Evolutionary conservation across 1,140 invertebrate species (phyloP).

Genomic region (Paraescarpia echinospica): DNA sequence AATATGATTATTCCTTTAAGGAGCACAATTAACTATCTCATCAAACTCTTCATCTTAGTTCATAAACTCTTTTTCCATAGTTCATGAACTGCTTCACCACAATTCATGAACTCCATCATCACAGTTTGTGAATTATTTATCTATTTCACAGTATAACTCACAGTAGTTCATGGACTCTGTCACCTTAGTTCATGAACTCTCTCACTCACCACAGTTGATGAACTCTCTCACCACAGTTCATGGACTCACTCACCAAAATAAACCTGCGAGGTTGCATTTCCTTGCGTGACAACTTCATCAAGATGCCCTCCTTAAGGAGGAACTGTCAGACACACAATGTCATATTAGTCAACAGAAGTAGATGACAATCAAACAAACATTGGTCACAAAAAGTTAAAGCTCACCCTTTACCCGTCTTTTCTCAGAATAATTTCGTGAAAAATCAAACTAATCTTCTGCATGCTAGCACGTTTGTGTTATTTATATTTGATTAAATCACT

Average conservation of each 20-base stretch:
- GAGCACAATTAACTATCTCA: too few species aligned
- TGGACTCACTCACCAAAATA: slow-evolving; percentile 65
- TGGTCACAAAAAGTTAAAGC: background rate
- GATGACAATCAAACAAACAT: background rate
- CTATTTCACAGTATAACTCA: too few species aligned
- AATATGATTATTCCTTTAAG: background rate
- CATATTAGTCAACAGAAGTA: background rate
- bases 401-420: too few species aligned
- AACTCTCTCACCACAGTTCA: too few species aligned
- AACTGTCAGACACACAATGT: slow-evolving; percentile 49
- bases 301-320: slow-evolving; percentile 72
- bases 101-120: background rate
- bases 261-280: slow-evolving; percentile 71
- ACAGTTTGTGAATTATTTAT: too few species aligned
- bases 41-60: too few species aligned
- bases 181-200: background rate
- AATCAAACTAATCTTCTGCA: too few species aligned
- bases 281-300: slow-evolving; percentile 70
- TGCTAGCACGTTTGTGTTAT: too few species aligned
- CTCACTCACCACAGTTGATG: background rate
- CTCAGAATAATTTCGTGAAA: too few species aligned
- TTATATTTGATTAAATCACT: too few species aligned
- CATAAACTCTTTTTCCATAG: background rate
- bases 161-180: too few species aligned
- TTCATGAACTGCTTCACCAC: background rate